These are phyloP conservation scores for Drepana falcataria DNA, from an alignment of 2,888 invertebrate species.

Conservation along the genomic window DNA sequence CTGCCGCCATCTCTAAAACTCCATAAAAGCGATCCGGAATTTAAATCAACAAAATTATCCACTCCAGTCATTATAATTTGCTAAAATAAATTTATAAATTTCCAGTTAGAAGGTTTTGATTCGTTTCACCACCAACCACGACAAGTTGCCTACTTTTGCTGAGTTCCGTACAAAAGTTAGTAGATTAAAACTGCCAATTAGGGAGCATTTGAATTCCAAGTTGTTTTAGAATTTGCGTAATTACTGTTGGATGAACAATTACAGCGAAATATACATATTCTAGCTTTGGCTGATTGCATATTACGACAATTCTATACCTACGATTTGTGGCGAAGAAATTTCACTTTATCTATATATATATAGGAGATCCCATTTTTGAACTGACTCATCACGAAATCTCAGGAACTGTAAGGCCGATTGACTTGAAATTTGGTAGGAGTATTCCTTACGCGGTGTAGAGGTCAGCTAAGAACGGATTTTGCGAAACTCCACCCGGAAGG, in stretches of 20 bases:
- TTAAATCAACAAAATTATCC: conserved; percentile 54
- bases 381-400: no score
- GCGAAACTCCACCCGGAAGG: no score
- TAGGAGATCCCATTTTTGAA: no score
- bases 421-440: no score
- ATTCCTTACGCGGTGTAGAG: no score
- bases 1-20: conserved; percentile 14
- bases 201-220: conserved; percentile 73
- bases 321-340: no score
- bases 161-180: conserved; percentile 74
- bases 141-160: conserved; percentile 70
- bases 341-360: no score
- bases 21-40: conserved; percentile 42
- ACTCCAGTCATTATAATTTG: conserved; percentile 54
- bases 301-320: conserved; percentile 8
- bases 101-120: conserved; percentile 65
- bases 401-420: no score
- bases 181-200: conserved; percentile 78
- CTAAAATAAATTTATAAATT: conserved; percentile 66
- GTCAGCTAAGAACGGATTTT: no score
- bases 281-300: conserved; percentile 21
- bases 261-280: conserved; percentile 51
- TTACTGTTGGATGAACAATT: conserved; percentile 72
- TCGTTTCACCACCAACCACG: conserved; percentile 67
- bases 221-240: conserved; percentile 74